Base-by-base conservation (phyloP, 2,888 invertebrate genomes). In the Acanthopleura granulata region DNA sequence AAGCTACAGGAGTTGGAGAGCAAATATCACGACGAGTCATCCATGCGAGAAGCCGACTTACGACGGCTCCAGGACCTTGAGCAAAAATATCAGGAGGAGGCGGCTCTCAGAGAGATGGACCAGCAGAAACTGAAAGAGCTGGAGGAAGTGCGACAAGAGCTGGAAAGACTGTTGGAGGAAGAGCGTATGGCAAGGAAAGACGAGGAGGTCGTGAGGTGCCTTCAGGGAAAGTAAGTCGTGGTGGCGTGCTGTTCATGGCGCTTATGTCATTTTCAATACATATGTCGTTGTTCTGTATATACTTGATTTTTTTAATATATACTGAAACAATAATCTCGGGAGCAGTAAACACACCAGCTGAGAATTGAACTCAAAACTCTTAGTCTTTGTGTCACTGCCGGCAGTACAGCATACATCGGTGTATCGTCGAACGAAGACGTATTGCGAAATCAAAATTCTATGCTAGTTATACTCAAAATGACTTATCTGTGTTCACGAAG, bases 141-240 rank as follows among this genome's bases (percentile, higher is more conserved):
- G 76, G 94, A 95, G 88, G 92, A 93, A 80, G 92, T 94, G 14
- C 93, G 94, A 87, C 90, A 92, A 9, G 93, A 94, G 84, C 89
- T 95, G 72, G 95, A 95, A 88, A 92, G 92, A 79, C 90, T 95
- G 9, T 88, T 95, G 18, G 94, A 94, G 80, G 95, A 95, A 89
- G 95, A 95, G 89, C 95, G 94, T 0, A 95, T 95, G 89, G 95
- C 95, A 0, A 94, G 95, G 85, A 91, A 93, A 80, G 95, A 95
- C 81, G 95, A 95, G 90, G 95, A 95, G 92, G 94, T 95, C 77
- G 93, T 92, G 80, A 84, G 89, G 30, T 87, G 86, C 78, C 84
- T 91, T 27, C 91, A 91, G 80, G 81, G 82, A 15, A 78, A 81
- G 84, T 84, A 57, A 57, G 57, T 57, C 57, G 6, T 22, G n/a